Evolutionary conservation across 2,888 invertebrate genomes (phyloP), one percentile per base, ranked within the genome.

Genomic region (Agrotis puta): DNA sequence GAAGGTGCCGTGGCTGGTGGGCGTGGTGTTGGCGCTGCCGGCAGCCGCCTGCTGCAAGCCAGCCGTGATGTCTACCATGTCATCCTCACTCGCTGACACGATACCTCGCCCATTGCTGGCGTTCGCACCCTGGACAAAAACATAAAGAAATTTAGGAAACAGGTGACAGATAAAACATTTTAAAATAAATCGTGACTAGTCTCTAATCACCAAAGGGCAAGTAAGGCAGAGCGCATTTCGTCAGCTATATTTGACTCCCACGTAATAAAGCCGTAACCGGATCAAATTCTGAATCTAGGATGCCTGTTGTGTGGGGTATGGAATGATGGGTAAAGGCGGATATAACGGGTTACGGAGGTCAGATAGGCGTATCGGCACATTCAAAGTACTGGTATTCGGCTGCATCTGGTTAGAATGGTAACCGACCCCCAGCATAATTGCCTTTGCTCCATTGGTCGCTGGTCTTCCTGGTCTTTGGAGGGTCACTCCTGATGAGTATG

Each of bases 1-100:
- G 84, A 95, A 95, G 53, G 95, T 95, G 58, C 95, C 95, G 89
- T 95, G 95, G 86, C 86, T 93, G 58, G 95, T 95, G 43, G 95
- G 95, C 3, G 94, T 92, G 50, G 90, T 88, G 73, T 48, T 81
- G 43, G 77, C 71, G 47, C 79, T 73, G 67, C 79, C 70, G 39
- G 91, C 92, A 3, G 89, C 89, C 27, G 91, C 89, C 70, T 90
- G 91, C 75, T 92, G 92, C 72, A 92, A 87, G 16, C 92, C 92
- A 6, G 94, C 89, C 16, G 92, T 92, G 69, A 94, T 93, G 76
- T 95, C 94, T 88, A 94, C 93, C 92, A 93, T 90, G 83, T 94
- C 95, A 85, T 94, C 94, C 53, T 93, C 94, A 43, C 84, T 85
- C 14, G 90, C 79, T 2, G 90, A 85, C 39, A 88, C 87, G 18